Conservation (phyloP, 2,797 vertebrate genomes). For the Glossophaga mutica region DNA sequence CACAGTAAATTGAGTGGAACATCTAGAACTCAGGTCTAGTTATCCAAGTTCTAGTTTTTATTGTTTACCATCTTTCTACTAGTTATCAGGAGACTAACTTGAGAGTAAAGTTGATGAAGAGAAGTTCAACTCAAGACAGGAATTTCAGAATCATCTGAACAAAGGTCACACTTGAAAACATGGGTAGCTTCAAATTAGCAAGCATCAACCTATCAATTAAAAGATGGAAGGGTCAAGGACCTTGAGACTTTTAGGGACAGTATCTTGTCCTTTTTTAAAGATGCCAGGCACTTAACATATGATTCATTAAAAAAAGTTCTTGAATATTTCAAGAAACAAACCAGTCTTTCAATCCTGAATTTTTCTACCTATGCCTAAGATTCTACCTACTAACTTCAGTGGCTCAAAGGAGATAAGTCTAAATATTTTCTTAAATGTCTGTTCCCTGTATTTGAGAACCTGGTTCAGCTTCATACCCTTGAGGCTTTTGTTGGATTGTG, state of each 20-base stretch:
- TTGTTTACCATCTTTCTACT: neutral
- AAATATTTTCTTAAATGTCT: conserved; percentile 4
- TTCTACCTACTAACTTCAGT: neutral
- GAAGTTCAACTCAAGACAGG: neutral
- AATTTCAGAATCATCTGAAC: neutral
- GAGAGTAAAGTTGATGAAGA: neutral
- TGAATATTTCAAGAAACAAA: conserved; percentile 16
- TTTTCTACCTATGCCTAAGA: neutral
- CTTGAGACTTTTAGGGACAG: neutral
- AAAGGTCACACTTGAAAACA: neutral
- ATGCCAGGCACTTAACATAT: neutral
- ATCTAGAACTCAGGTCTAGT: neutral
- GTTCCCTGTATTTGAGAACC: neutral
- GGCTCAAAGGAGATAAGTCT: neutral
- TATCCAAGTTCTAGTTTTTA: neutral
- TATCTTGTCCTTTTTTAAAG: neutral
- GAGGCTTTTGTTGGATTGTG: neutral
- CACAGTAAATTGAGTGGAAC: neutral
- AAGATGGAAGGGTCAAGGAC: neutral
- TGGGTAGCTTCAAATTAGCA: neutral
- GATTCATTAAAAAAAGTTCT: neutral
- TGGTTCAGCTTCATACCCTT: neutral
- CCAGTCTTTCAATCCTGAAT: neutral
- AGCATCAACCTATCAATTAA: neutral
- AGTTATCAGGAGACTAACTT: neutral